A percentile compares a stretch with the other conserved stretches of the same genome.
Evolutionary conservation across 1,140 invertebrate species (phyloP).

Genomic region (Cotesia typhae): DNA sequence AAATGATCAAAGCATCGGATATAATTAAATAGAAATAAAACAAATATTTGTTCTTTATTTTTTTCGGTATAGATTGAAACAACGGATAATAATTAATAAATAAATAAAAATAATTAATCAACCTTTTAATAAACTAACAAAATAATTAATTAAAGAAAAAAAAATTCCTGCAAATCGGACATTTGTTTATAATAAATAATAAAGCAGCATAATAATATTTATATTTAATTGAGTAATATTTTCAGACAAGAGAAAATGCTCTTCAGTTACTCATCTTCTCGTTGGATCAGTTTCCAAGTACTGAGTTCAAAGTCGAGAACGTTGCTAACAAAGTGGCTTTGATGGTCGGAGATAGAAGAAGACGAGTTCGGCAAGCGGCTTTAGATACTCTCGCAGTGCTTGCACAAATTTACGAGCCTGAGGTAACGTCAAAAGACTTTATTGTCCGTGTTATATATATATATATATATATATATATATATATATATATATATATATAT

Average conservation of each 20-base stretch:
- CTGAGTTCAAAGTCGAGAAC: conserved; percentile 76
- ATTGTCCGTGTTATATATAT: conserved; percentile 4
- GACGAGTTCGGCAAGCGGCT: conserved; percentile 79
- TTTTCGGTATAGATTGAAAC: too few species aligned
- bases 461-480: too few species aligned
- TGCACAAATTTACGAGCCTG: conserved; percentile 75
- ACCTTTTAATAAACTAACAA: too few species aligned
- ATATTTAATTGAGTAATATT: conserved; percentile 25
- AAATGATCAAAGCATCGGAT: too few species aligned
- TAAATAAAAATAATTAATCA: too few species aligned
- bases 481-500: too few species aligned
- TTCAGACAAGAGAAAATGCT: conserved; percentile 77
- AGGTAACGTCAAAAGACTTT: conserved; percentile 41
- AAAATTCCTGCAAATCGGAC: neutral
- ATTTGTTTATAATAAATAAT: conserved; percentile 9
- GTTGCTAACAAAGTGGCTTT: conserved; percentile 70
- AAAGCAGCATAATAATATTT: neutral
- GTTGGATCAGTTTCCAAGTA: conserved; percentile 81
- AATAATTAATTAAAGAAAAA: too few species aligned
- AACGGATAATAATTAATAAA: too few species aligned
- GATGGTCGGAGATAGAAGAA: conserved; percentile 73
- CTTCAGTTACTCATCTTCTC: conserved; percentile 81
- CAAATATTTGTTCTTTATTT: too few species aligned
- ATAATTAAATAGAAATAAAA: too few species aligned
- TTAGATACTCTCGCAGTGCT: conserved; percentile 83